A percentile compares a stretch with the other conserved stretches of the same genome.
phyloP scores from a whole-genome alignment of 2,113 vertebrate species.

The Pontoporia blainvillei region DNA sequence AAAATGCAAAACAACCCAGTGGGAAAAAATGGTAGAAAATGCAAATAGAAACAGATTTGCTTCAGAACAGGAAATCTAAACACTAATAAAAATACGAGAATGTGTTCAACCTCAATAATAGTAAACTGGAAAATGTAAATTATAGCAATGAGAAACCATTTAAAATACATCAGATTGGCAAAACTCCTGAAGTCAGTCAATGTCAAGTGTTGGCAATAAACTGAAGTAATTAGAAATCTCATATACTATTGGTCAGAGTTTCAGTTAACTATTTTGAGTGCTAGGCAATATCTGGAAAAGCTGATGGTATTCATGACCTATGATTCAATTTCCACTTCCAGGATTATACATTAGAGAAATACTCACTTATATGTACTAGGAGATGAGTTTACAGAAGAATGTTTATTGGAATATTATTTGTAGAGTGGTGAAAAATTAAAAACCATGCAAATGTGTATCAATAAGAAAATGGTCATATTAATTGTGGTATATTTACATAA shows the following conservation, averaged over 20 bases:
- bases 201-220: not conserved
- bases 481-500: not conserved
- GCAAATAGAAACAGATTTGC: not conserved
- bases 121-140: not conserved
- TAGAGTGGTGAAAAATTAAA: not conserved
- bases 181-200: not conserved
- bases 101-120: not conserved
- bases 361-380: not conserved
- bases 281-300: not conserved
- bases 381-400: not conserved
- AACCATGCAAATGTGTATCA: not conserved
- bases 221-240: not conserved
- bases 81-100: not conserved
- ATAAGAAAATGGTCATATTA: not conserved
- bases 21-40: not conserved
- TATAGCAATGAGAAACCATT: not conserved
- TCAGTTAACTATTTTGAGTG: not conserved
- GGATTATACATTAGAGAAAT: not conserved
- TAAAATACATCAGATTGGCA: not conserved
- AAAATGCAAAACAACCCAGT: not conserved
- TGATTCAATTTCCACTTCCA: not conserved
- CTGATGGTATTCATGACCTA: not conserved
- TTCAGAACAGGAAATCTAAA: not conserved
- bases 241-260: not conserved
- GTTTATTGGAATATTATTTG: not conserved